Base-by-base conservation (phyloP, 2,888 invertebrate species). In the Oligia latruncula region DNA sequence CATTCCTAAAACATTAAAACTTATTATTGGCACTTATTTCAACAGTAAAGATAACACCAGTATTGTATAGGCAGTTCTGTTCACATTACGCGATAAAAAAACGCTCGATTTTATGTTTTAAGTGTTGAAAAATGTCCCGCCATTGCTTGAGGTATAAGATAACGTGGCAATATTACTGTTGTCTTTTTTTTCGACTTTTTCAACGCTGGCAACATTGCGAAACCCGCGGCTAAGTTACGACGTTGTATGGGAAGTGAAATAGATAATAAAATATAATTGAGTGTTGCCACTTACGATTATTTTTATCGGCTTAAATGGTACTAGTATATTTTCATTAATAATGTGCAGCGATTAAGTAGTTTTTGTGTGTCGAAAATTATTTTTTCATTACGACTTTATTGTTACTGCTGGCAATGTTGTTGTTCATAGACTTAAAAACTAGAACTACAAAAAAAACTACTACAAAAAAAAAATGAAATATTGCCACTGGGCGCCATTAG, bases 21-120 rank as follows among this genome's bases (percentile, higher is more conserved):
- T 94, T 94, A 94, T 95, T 95, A 96, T 95, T 95, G 94, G 93
- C 94, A 94, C 94, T 96, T 95, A 95, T 92, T 94, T 89, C 88
- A 91, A 93, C 93, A 93, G 93, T 95, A 95, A 95, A 95, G 95
- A 96, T 96, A 95, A 95, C 93, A 91, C 93, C 93, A 90, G 92
- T 94, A 95, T 95, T 95, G 95, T 95, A 94, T 93, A 93, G 93
- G 94, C 92, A 92, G 93, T 95, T 95, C 91, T 92, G 94, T 95
- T 93, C 94, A 94, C 94, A 95, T 95, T 94, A 93, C 91, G 91
- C 92, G 95, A 95, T 95, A 95, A 95, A 93, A 93, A 92, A 90
- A 91, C 91, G 90, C 92, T 94, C 93, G 94, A 95, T 95, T 94
- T 95, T 95, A 94, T 94, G 95, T 94, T 94, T 93, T 92, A 94